A percentile compares a stretch with the other conserved stretches of the same genome.
Evolutionary conservation across 1,140 invertebrate genomes (phyloP).

Genomic region (Hypothenemus hampei): DNA sequence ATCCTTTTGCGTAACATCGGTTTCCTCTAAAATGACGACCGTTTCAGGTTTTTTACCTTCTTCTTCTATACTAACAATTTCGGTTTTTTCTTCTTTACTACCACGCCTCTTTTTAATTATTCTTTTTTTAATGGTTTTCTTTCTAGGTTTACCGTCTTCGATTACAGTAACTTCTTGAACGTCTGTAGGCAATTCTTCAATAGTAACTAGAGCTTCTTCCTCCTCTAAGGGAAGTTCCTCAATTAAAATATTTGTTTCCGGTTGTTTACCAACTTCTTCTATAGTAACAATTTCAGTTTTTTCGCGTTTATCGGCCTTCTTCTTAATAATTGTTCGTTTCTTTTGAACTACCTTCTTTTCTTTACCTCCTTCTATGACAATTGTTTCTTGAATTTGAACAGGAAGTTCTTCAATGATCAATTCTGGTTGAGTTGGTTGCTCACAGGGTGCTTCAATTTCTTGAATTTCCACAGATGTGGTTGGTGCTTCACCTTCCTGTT

Average conservation of each 20-base stretch:
- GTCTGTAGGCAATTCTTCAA: conserved; percentile 41
- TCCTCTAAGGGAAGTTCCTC: conserved; percentile 19
- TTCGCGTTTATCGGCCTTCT: conserved; percentile 32
- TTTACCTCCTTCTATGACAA: conserved; percentile 31
- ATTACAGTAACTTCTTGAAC: conserved; percentile 28
- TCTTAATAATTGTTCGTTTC: conserved; percentile 28
- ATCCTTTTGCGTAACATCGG: conserved; percentile 35
- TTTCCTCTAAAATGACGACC: conserved; percentile 37
- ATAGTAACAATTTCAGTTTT: conserved; percentile 37
- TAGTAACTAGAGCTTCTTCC: conserved; percentile 33
- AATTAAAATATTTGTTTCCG: conserved; percentile 37
- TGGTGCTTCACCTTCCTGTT: conserved; percentile 33
- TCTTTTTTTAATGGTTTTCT: conserved; percentile 34
- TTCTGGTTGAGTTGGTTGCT: conserved; percentile 27
- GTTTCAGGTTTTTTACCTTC: conserved; percentile 39
- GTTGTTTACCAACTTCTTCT: conserved; percentile 46
- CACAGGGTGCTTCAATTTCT: conserved; percentile 33
- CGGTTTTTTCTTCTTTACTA: conserved; percentile 40
- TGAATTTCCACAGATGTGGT: conserved; percentile 36
- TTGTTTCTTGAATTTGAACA: conserved; percentile 34
- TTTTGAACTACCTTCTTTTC: conserved; percentile 35
- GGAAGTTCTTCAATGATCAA: conserved; percentile 41
- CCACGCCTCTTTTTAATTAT: conserved; percentile 38
- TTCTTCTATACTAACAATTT: conserved; percentile 43
- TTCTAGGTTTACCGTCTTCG: conserved; percentile 28